phyloP scores from a whole-genome alignment of 2,113 vertebrate genomes.

The Amphilophus citrinellus region DNA sequence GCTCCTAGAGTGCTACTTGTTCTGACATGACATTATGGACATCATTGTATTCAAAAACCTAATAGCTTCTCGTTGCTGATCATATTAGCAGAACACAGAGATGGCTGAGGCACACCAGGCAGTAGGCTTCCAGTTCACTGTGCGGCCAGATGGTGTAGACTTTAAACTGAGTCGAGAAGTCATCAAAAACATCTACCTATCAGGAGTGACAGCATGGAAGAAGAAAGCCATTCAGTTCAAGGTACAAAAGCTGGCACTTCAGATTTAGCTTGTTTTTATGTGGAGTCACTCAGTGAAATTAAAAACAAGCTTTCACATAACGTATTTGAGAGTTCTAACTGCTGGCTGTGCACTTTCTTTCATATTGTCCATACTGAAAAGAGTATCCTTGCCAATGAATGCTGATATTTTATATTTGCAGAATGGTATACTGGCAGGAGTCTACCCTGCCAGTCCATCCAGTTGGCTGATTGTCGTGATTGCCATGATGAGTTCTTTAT shows the following conservation, averaged over 20 bases:
- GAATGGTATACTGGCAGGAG: slow-evolving; percentile 91
- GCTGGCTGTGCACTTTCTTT: background rate
- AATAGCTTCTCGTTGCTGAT: background rate
- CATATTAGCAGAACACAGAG: background rate
- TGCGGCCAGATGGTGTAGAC: slow-evolving; percentile 92
- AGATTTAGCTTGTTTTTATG: background rate
- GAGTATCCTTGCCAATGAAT: fast-evolving
- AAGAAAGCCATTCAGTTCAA: slow-evolving; percentile 90
- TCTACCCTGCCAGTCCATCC: slow-evolving; percentile 95
- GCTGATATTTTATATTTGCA: slow-evolving; percentile 56
- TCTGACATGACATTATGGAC: background rate
- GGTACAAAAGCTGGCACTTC: slow-evolving; percentile 70
- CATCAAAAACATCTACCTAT: slow-evolving; percentile 89
- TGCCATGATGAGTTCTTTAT: slow-evolving; percentile 89
- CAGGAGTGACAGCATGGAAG: slow-evolving; percentile 89
- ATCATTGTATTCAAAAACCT: background rate
- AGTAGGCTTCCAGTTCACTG: slow-evolving; percentile 96
- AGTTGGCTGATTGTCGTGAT: slow-evolving; percentile 92
- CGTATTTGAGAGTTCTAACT: background rate
- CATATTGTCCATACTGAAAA: background rate
- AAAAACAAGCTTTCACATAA: background rate
- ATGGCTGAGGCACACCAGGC: slow-evolving; percentile 99
- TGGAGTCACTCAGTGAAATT: background rate
- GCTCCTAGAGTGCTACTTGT: no score
- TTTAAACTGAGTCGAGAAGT: slow-evolving; percentile 91